Evolutionary conservation across 2,797 vertebrate genomes (phyloP), one percentile per base, ranked within the genome.

Genomic region (Darevskia nairensis): DNA sequence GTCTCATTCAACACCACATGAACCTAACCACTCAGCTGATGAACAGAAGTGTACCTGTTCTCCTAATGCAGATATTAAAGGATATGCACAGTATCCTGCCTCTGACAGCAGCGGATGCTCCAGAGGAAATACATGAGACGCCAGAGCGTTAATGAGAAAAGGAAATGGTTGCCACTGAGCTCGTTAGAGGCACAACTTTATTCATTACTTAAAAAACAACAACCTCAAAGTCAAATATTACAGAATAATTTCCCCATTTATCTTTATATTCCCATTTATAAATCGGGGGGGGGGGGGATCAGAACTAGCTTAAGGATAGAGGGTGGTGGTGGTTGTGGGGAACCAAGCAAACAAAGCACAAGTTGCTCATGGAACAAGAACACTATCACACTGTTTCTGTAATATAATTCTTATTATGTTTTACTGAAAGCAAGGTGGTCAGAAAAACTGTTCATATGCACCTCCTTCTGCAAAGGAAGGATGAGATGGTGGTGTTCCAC

Each of bases 1-100:
- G 46, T 27, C n/a, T 83, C 81, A 71, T 83, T 83, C 81, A 83
- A 50, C 81, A 83, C 66, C n/a, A n/a, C 13, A 23, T 50, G 66
- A 83, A n/a, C 81, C 46, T 50, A n/a, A 41, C 66, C 13, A 46
- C 41, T 83, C 29, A 23, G 6, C 15, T 1, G 66, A 66, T 44
- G 39, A 41, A 77, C 75, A 46, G 74, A 64, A 25, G 59, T 85
- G 41, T 41, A 29, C 61, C 75, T 66, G 72, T 85, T 85, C 59
- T 76, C 59, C 25, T 8, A 77, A 66, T 35, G 64, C 59, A 76
- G 55, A 0, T 84, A 50, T 23, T 79, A 59, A 27, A 77, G 25
- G 72, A 59, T 25, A 41, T 64, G 59, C 23, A 76, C 39, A 76
- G 84, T 44, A 44, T 77, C 72, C 72, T 64, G 55, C 72, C 72